Conservation (phyloP, 2,113 vertebrate genomes). For the Sterrhoptilus dennistouni region DNA sequence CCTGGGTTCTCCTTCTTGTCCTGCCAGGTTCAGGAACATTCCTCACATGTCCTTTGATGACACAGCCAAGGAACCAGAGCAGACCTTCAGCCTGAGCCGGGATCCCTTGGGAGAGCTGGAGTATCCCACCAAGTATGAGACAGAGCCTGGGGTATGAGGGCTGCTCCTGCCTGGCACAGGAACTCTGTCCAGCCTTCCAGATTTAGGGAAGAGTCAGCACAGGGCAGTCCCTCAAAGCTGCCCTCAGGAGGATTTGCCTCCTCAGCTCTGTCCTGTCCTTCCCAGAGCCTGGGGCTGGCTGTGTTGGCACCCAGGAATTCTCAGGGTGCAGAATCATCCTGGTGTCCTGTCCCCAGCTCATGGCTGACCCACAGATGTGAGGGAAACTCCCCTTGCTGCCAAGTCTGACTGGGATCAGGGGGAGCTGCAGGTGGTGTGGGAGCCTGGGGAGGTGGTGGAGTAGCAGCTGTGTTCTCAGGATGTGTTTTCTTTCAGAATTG, state of each 20-base stretch:
- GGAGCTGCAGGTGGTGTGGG: accelerated
- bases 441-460: accelerated
- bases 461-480: background rate
- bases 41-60: conserved; percentile 98
- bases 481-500: conserved; percentile 77
- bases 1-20: background rate
- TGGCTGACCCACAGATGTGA: accelerated
- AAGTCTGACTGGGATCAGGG: accelerated
- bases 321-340: background rate
- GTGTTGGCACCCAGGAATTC: background rate
- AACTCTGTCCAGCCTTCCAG: too few species aligned
- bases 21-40: conserved; percentile 90
- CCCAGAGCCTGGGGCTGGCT: background rate
- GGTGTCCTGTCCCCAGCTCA: background rate
- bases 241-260: background rate
- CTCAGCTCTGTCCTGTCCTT: background rate
- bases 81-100: conserved; percentile 89
- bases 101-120: conserved; percentile 88
- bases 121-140: conserved; percentile 90
- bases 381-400: background rate
- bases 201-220: background rate
- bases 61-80: conserved; percentile 88
- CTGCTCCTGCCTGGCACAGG: background rate
- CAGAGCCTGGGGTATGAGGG: accelerated
- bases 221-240: background rate